These are phyloP conservation scores for Pachyuromys duprasi DNA, from an alignment of 2,797 vertebrate species.

Conservation along the genomic window DNA sequence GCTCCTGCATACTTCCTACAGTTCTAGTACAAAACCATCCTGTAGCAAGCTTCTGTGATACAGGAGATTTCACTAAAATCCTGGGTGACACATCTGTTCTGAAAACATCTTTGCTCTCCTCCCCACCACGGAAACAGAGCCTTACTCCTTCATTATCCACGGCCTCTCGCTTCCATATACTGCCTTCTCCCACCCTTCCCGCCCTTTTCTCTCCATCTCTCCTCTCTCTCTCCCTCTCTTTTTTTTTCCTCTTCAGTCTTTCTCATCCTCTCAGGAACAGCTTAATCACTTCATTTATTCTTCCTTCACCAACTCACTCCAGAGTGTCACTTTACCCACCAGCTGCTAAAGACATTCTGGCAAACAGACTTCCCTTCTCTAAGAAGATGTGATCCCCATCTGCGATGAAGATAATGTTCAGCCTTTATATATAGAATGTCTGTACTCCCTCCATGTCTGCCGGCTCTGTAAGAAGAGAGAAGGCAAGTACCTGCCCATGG, in stretches of 20 bases:
- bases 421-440: not conserved
- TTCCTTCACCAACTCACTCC: not conserved
- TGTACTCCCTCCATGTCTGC: not conserved
- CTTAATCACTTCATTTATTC: not conserved
- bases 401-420: not conserved
- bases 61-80: not conserved
- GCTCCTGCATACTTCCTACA: not conserved
- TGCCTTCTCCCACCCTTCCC: not conserved
- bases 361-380: slow-evolving; percentile 9
- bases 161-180: not conserved
- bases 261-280: slow-evolving; percentile 9
- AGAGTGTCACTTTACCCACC: not conserved
- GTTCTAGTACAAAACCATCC: not conserved
- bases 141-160: not conserved
- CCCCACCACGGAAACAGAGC: not conserved
- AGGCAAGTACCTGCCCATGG: not conserved
- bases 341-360: not conserved
- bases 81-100: not conserved
- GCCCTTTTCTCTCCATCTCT: too few species aligned
- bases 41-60: not conserved
- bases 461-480: not conserved
- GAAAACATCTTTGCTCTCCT: not conserved
- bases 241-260: not conserved
- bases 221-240: not conserved
- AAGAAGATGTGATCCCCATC: not conserved